Evolutionary conservation across 92 coral and sea anemone genomes (phyloP).

Genomic region (Pocillopora meandrina): DNA sequence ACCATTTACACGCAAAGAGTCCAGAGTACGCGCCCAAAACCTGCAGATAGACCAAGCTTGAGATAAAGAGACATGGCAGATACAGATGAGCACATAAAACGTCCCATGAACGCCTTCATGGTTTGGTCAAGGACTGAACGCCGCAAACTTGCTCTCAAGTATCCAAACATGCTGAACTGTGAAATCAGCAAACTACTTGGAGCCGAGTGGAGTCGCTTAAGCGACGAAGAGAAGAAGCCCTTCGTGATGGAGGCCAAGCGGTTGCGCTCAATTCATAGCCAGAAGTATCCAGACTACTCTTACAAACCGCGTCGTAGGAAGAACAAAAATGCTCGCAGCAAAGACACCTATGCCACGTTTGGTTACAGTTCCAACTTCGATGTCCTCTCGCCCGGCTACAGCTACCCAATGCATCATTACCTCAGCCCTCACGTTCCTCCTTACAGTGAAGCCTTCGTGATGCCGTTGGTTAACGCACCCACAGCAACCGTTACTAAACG

Average conservation of each 20-base stretch:
- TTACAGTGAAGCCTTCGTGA: conserved; percentile 75
- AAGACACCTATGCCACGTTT: conserved; percentile 77
- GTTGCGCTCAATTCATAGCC: conserved; percentile 87
- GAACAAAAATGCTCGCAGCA: conserved; percentile 67
- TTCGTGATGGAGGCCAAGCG: conserved; percentile 88
- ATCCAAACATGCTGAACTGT: conserved; percentile 94
- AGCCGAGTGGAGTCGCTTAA: conserved; percentile 92
- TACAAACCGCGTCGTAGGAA: conserved; percentile 88
- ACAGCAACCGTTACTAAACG: conserved; percentile 42
- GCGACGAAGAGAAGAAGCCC: conserved; percentile 87
- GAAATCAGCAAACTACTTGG: conserved; percentile 93
- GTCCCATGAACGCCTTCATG: conserved; percentile 95
- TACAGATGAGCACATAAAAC: conserved; percentile 76
- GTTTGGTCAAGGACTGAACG: conserved; percentile 94
- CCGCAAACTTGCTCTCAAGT: conserved; percentile 86
- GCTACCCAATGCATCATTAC: conserved; percentile 84
- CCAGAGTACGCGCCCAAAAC: conserved; percentile 13
- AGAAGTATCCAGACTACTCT: conserved; percentile 89
- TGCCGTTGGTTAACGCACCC: conserved; percentile 59
- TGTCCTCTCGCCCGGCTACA: conserved; percentile 61
- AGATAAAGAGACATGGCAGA: conserved; percentile 53
- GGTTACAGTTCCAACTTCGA: conserved; percentile 67
- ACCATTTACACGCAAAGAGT: not conserved
- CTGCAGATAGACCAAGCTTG: not conserved
- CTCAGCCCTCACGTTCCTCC: conserved; percentile 82